Base-by-base conservation (phyloP, 2,797 vertebrate genomes). In the Poliocrania exsul region DNA sequence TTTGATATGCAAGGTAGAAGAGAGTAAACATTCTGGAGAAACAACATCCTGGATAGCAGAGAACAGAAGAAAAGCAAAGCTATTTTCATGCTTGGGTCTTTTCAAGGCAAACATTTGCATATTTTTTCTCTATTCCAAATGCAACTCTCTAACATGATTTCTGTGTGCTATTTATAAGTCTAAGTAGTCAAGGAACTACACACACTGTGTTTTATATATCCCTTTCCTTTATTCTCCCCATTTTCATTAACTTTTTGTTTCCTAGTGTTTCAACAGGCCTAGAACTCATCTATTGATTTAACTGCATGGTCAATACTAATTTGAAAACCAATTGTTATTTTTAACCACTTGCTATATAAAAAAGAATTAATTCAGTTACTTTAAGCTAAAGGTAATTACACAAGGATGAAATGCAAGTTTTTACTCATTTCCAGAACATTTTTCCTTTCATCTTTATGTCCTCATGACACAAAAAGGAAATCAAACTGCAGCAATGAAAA, bases 81-180 rank as follows among this genome's bases (percentile, higher is more conserved):
- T 92, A 23, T 66, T 87, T 86, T 81, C 50, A 42, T 33, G 51
- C 62, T 49, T 46, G 70, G 62, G 64, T 84, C 60, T 89, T 90
- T 92, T 89, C 84, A 92, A 92, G 69, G 74, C 46, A 28, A 65
- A 29, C 66, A 56, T 88, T 70, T 58, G 70, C 70, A 71, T 90
- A 44, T 79, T 93, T 91, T 74, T 86, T 49, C 70, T 90, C 26
- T 81, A 42, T 86, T 93, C 65, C 46, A 13, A 61, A 69, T 69
- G 58, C 58, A 50, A 11, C 70, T 61, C 74, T 3, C 1, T 81
- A 78, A 57, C 47, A n/a, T 57, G 69, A 95, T 77, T 91, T 87
- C 77, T 90, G 31, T 46, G 13, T 38, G 26, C 57, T 91, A 86
- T 88, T 90, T 93, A 74, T 67, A 83, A 81, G 70, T 54, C 77